These are phyloP conservation scores for Acanthis flammea DNA, from an alignment of 2,797 vertebrate genomes.

Conservation along the genomic window DNA sequence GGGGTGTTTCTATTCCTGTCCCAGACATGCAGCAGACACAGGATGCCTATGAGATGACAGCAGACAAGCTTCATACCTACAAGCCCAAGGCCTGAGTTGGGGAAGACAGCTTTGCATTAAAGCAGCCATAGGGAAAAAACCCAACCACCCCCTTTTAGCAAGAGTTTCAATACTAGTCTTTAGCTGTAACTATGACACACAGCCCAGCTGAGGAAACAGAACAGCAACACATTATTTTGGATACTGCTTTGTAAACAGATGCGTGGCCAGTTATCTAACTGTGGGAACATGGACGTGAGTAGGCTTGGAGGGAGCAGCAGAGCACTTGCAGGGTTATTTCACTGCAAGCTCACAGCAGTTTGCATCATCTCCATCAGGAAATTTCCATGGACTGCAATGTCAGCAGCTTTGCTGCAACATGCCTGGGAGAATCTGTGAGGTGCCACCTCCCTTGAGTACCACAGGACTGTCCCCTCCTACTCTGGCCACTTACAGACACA, in stretches of 20 bases:
- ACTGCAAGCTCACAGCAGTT: background rate
- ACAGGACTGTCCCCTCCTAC: background rate
- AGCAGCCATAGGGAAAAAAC: background rate
- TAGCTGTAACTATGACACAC: background rate
- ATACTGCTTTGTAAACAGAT: constrained; percentile 17
- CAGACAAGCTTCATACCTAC: background rate
- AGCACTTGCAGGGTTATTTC: background rate
- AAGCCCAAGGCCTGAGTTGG: background rate
- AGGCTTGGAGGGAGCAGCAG: background rate
- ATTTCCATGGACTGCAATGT: background rate
- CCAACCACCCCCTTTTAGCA: background rate
- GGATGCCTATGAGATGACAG: background rate
- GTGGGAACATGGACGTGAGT: background rate
- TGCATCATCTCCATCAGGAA: background rate
- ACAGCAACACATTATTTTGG: background rate
- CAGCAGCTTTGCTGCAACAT: background rate
- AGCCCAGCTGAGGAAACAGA: background rate
- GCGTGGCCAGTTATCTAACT: background rate
- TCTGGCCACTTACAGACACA: background rate
- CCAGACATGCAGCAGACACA: background rate
- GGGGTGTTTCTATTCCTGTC: background rate
- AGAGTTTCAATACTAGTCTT: background rate
- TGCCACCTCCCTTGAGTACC: background rate
- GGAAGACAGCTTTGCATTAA: background rate
- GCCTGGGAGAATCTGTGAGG: background rate